Base-by-base conservation (phyloP, 1,140 invertebrate species). In the Drosophila carrolli region DNA sequence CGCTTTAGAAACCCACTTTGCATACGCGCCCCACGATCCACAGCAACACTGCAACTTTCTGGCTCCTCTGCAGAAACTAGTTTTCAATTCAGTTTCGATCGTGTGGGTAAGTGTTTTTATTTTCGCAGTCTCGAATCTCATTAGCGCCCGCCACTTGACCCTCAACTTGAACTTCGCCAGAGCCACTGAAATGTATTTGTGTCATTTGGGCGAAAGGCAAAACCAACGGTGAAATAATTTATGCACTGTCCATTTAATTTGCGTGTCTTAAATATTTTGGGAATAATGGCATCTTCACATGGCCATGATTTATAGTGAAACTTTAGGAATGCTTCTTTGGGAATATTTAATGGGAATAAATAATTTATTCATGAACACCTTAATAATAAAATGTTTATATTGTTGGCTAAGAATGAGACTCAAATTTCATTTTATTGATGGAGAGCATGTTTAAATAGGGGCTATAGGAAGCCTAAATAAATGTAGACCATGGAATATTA, bases 1-100 rank as follows among this genome's bases (percentile, higher is more conserved):
- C 72, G 83, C 67, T 88, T 83, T 89, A 86, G 79, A 86, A 88
- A 86, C 83, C 83, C 84, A 88, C 79, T 86, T 86, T 83, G 84
- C 83, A 86, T 88, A 76, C 54, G 71, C 44, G 14, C 63, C 56
- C 79, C 23, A 50, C 48, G 10, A 1, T 4, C 44, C 44, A 47
- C 32, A 23, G 27, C 16, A 41, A 37, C 68, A 85, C 78, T 75
- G 81, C 46, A 75, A 68, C 55, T 63, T 63, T 63, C 60, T 63
- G 59, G 23, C 51, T 57, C 27, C 23, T 29, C 51, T 9, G 23
- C 44, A 16, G 41, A 85, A 86, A 88, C 82, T 61, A 71, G 82
- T 86, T 86, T 83, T 35, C 35, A 66, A 61, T 75, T 78, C 75
- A 68, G 66, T 77, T 63, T 58, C 37, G 54, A 81, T 71, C 37